Conservation (phyloP, 1,140 invertebrate species). For the Aphis craccivora region DNA sequence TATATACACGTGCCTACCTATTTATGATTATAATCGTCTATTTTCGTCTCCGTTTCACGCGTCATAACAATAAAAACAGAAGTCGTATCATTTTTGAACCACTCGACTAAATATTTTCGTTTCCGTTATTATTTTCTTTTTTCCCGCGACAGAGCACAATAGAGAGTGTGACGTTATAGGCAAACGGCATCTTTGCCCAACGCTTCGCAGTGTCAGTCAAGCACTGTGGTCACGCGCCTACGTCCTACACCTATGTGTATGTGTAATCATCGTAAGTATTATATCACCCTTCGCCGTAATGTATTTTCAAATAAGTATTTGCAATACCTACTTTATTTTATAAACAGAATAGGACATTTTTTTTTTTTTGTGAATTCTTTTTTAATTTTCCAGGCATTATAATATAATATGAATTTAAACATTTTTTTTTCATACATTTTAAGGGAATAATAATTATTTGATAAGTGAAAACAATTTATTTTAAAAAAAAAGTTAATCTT, state of each 20-base stretch:
- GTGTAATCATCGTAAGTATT: neutral
- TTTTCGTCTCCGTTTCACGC: neutral
- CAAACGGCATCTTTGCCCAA: neutral
- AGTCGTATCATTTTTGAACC: neutral
- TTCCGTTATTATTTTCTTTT: neutral
- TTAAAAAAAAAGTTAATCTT: neutral
- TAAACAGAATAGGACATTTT: neutral
- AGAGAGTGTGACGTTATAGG: neutral
- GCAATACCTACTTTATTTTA: neutral
- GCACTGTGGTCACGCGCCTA: neutral
- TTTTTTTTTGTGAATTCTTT: neutral
- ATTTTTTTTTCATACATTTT: neutral
- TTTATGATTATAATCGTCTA: neutral
- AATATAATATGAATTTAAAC: neutral
- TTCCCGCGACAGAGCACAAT: neutral
- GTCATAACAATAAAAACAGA: neutral
- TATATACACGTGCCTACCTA: neutral
- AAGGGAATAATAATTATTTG: neutral
- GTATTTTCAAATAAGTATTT: neutral
- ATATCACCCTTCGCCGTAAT: neutral
- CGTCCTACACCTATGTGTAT: neutral
- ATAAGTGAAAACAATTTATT: neutral
- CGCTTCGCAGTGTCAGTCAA: neutral
- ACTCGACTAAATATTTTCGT: neutral
- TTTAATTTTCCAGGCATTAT: neutral